A percentile compares a stretch with the other conserved stretches of the same genome.
phyloP scores from a whole-genome alignment of 2,888 invertebrate species.

The Ophion costatus region DNA sequence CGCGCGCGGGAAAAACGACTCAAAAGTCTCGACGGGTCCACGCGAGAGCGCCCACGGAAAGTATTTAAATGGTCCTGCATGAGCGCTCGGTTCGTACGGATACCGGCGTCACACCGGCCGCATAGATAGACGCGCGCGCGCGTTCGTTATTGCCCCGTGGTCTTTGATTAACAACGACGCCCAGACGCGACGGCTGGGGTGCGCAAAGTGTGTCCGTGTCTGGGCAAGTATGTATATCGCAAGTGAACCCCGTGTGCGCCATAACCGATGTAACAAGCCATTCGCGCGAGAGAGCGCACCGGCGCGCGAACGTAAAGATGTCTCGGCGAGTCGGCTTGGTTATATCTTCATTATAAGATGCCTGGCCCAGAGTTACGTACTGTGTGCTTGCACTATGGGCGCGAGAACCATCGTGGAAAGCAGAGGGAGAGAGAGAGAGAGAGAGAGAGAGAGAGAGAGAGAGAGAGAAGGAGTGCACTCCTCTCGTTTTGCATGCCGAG shows the following conservation, averaged over 20 bases:
- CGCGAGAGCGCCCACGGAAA: constrained; percentile 7
- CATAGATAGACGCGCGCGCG: constrained; percentile 10
- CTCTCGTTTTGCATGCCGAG: constrained; percentile 47
- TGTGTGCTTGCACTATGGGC: constrained; percentile 68
- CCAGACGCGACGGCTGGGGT: constrained; percentile 58
- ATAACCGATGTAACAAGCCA: constrained; percentile 79
- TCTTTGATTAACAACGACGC: constrained; percentile 80
- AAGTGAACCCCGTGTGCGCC: constrained; percentile 56
- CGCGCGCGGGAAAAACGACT: not conserved
- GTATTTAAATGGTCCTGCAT: constrained; percentile 68
- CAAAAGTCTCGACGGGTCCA: constrained; percentile 2
- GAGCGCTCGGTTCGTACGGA: constrained; percentile 22
- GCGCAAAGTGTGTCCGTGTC: not conserved
- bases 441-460: constrained; percentile 7
- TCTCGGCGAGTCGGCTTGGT: constrained; percentile 80
- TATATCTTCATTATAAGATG: constrained; percentile 82
- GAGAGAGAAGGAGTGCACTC: constrained; percentile 23
- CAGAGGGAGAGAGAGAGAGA: constrained; percentile 1
- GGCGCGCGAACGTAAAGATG: constrained; percentile 79
- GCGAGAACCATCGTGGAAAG: constrained; percentile 24
- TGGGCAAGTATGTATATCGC: not conserved
- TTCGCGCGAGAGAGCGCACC: constrained; percentile 62
- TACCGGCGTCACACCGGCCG: constrained; percentile 27
- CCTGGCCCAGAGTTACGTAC: constrained; percentile 80
- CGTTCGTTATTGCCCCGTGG: constrained; percentile 65